Evolutionary conservation across 2,797 vertebrate species (phyloP), one percentile per base, ranked within the genome.

Genomic region (Champsocephalus esox): DNA sequence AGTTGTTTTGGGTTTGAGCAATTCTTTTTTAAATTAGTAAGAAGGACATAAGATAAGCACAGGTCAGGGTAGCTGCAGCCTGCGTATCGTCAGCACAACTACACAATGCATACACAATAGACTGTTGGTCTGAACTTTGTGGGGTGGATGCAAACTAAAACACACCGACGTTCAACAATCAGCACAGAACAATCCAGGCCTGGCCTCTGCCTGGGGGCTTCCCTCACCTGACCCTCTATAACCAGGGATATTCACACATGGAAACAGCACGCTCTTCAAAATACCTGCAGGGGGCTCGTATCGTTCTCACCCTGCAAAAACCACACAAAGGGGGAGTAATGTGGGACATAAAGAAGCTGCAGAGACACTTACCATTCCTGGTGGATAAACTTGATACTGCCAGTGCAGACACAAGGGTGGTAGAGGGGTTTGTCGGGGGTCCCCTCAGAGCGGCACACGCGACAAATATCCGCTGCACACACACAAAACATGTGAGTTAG

Each of bases 351-450:
- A 28, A 28, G 28, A 28, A 79, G 19, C 32, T 52, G 19, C 34
- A 56, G 57, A 70, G 11, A 11, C 8, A 94, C 96, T 95, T 94
- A 99, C 98, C 98, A 99, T 95, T 99, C 98, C 89, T 99, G 98
- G 92, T 99, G 98, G 88, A 99, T 99, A 87, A 99, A 99, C 89
- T 99, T 99, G 94, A 99, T 99, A 94, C 98, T 99, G 93, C 98
- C 98, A 75, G 98, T 99, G 93, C 98, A 99, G 57, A 99, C 98
- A 88, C 98, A 99, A 0, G 98, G 98, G 85, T 99, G 98, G 89
- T 98, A 99, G 24, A 99, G 96, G 14, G 97, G 98, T 84, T 99
- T 99, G 90, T 99, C 98, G 0, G 96, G 95, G 71, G 97, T 99
- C 91, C 98, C 98, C 94, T 99, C 98, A 0, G 98, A 99, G 21